Percentiles rank a stretch among this genome's conserved stretches.
Conservation (phyloP, 1,140 invertebrate species). For the Brachionus sp. region DNA sequence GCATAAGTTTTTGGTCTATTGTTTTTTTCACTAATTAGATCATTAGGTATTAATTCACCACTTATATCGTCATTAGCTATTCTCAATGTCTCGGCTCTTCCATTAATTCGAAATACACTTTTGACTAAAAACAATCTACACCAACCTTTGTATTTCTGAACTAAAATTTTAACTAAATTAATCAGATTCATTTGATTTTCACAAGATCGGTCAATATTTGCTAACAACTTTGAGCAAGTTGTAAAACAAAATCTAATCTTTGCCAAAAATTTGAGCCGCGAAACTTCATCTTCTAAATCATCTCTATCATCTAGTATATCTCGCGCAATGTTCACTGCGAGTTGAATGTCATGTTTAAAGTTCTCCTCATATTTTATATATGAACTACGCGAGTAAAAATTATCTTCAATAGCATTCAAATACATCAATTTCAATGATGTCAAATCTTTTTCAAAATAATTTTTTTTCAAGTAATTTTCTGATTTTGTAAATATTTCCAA, state of each 20-base stretch:
- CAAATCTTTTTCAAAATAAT: constrained; percentile 9
- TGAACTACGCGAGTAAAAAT: background rate
- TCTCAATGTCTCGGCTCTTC: background rate
- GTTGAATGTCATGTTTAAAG: background rate
- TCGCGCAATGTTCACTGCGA: background rate
- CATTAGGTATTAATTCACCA: background rate
- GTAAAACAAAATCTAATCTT: constrained; percentile 20
- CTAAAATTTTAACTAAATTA: background rate
- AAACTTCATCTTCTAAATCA: constrained; percentile 1
- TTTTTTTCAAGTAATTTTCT: background rate
- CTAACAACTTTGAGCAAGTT: constrained; percentile 3
- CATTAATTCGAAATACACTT: background rate
- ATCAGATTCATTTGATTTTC: background rate
- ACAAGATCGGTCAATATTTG: background rate
- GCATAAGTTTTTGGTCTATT: background rate
- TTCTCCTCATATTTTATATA: background rate
- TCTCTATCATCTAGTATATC: background rate
- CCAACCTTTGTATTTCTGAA: background rate
- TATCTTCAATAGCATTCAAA: constrained; percentile 7
- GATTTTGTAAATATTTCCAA: background rate
- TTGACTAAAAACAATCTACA: constrained; percentile 5
- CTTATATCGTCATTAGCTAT: background rate
- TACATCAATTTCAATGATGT: constrained; percentile 14
- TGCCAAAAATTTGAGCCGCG: background rate
- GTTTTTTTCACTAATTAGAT: background rate